Percentiles rank a stretch among this genome's conserved stretches.
These are phyloP conservation scores for Apostichopus leukothele DNA, from an alignment of 53 echinoderm and acorn worm genomes.

Conservation along the genomic window DNA sequence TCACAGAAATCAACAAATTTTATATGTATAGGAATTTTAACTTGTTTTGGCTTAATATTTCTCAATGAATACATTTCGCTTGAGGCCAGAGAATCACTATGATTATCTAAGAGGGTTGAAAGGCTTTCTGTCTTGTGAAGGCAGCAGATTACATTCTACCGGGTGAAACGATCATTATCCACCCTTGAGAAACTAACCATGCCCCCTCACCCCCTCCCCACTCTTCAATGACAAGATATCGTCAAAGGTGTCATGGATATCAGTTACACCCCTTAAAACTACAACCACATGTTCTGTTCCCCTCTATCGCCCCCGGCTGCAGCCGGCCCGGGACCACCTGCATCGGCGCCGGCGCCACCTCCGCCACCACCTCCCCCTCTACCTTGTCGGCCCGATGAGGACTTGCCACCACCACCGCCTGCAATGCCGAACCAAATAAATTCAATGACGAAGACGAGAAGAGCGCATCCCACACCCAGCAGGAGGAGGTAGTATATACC, in stretches of 20 bases:
- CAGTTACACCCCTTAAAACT: conserved; percentile 7
- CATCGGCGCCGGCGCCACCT: background rate
- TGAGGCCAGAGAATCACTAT: background rate
- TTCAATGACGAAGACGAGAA: conserved; percentile 73
- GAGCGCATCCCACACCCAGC: conserved; percentile 66
- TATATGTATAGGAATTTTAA: too few relatives aligned
- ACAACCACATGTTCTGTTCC: conserved; percentile 45
- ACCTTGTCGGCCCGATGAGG: background rate
- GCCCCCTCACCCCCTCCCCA: too few relatives aligned
- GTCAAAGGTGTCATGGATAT: too few relatives aligned
- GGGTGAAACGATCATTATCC: too few relatives aligned
- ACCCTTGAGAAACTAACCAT: too few relatives aligned
- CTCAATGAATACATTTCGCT: too few relatives aligned
- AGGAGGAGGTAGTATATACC: conserved; percentile 84
- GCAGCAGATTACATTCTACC: too few relatives aligned
- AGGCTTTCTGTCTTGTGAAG: too few relatives aligned
- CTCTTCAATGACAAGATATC: too few relatives aligned
- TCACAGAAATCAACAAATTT: too few relatives aligned
- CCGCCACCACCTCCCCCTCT: conserved; percentile 36
- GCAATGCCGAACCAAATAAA: conserved; percentile 50
- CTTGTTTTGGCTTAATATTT: too few relatives aligned
- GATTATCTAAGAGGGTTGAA: too few relatives aligned
- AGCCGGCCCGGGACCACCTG: conserved; percentile 33
- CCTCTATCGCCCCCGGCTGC: conserved; percentile 40
- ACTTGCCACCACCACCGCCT: conserved; percentile 36